Conservation (phyloP, 2,888 invertebrate species). For the Morpho achilles region DNA sequence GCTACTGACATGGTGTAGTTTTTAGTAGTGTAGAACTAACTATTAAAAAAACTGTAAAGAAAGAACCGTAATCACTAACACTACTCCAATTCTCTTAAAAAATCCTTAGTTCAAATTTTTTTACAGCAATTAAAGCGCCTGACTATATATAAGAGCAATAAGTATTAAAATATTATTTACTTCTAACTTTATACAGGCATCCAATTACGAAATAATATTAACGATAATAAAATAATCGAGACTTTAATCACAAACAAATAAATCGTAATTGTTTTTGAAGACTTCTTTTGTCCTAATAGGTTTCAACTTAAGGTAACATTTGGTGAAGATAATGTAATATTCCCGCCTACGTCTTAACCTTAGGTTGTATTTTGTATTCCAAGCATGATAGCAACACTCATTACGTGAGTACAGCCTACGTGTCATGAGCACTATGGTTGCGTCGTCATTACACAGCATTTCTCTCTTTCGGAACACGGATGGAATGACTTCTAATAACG, state of each 20-base stretch:
- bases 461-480: conserved; percentile 34
- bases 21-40: too few relatives aligned
- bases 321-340: too few relatives aligned
- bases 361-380: neutral
- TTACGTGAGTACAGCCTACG: conserved; percentile 37
- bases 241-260: too few relatives aligned
- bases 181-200: conserved; percentile 34
- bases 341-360: neutral
- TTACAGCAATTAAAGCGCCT: conserved; percentile 36
- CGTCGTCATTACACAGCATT: conserved; percentile 46
- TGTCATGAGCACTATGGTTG: conserved; percentile 32
- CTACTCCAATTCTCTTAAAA: too few relatives aligned
- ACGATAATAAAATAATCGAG: neutral
- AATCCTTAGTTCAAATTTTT: too few relatives aligned
- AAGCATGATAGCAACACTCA: conserved; percentile 31
- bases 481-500: conserved; percentile 57
- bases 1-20: too few relatives aligned
- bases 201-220: conserved; percentile 18
- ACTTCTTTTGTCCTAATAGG: too few relatives aligned
- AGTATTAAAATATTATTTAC: conserved; percentile 28
- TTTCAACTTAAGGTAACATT: neutral
- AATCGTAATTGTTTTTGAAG: too few relatives aligned
- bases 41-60: too few relatives aligned
- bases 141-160: conserved; percentile 40
- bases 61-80: too few relatives aligned